phyloP scores from a whole-genome alignment of 2,797 vertebrate species.

The Chloroceryle inda region DNA sequence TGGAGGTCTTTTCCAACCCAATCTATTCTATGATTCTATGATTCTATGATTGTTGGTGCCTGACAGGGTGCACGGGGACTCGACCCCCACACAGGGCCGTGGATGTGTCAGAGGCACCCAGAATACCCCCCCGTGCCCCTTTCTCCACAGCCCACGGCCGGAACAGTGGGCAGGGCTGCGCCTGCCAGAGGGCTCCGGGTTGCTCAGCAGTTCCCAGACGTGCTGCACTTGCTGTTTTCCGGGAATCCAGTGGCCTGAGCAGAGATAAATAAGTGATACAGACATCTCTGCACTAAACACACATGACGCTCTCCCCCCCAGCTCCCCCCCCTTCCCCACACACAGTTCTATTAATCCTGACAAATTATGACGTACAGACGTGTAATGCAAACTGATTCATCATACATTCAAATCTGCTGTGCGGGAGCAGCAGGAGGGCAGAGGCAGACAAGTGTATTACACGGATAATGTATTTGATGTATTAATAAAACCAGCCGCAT shows the following conservation, averaged over 20 bases:
- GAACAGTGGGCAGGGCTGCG: background rate
- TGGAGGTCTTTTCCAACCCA: too few species aligned
- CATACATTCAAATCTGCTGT: constrained; percentile 85
- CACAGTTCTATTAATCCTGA: constrained; percentile 85
- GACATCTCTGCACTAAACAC: constrained; percentile 77
- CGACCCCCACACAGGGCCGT: rapidly evolving
- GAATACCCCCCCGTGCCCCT: background rate
- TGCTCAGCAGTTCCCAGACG: constrained; percentile 55
- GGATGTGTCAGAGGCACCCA: background rate
- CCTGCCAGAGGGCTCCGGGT: rapidly evolving
- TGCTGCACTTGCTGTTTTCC: constrained; percentile 59
- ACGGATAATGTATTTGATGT: constrained; percentile 89
- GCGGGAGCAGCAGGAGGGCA: constrained; percentile 82
- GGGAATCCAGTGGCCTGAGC: constrained; percentile 46
- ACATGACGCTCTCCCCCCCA: constrained; percentile 38
- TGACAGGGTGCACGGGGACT: rapidly evolving
- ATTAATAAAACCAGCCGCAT: constrained; percentile 88
- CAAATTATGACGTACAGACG: constrained; percentile 87
- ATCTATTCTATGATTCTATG: too few species aligned
- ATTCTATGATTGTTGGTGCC: background rate
- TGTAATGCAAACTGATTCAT: constrained; percentile 87
- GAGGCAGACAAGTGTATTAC: constrained; percentile 88
- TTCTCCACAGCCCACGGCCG: rapidly evolving
- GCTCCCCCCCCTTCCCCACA: constrained; percentile 4
- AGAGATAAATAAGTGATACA: constrained; percentile 75